Conservation (phyloP, 1,140 invertebrate genomes). For the Drosophila aff. region DNA sequence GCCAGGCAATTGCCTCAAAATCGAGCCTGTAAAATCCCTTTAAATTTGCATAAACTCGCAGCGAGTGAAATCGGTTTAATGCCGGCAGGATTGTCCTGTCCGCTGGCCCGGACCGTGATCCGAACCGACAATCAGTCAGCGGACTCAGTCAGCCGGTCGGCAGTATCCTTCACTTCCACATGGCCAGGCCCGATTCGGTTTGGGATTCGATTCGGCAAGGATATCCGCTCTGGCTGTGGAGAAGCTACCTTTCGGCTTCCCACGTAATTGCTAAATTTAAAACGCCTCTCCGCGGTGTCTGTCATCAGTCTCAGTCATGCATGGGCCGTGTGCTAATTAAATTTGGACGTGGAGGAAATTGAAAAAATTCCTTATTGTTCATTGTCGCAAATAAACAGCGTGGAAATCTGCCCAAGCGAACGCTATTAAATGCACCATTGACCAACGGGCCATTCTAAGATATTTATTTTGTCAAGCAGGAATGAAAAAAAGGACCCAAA, state of each 20-base stretch:
- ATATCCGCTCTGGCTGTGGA: constrained; percentile 58
- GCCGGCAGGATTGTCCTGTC: constrained; percentile 40
- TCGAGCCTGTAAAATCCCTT: constrained; percentile 29
- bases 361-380: constrained; percentile 45
- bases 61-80: constrained; percentile 33
- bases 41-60: constrained; percentile 45
- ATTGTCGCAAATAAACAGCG: constrained; percentile 43
- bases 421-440: constrained; percentile 80
- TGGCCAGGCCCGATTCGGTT: constrained; percentile 59
- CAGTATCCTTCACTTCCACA: constrained; percentile 76
- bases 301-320: constrained; percentile 50
- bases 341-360: constrained; percentile 53
- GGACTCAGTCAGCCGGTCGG: constrained; percentile 22
- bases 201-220: constrained; percentile 60
- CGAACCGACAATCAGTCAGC: constrained; percentile 31
- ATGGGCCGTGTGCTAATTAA: constrained; percentile 59
- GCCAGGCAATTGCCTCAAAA: constrained; percentile 27
- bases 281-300: constrained; percentile 3
- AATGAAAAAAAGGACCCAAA: constrained; percentile 2
- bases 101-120: constrained; percentile 25
- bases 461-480: constrained; percentile 28
- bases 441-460: constrained; percentile 42
- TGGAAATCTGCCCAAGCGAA: constrained; percentile 45
- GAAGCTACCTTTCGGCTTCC: constrained; percentile 6
- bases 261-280: constrained; percentile 72